These are phyloP conservation scores for Epinephelus coioides DNA, from an alignment of 2,797 vertebrate species.

Conservation along the genomic window DNA sequence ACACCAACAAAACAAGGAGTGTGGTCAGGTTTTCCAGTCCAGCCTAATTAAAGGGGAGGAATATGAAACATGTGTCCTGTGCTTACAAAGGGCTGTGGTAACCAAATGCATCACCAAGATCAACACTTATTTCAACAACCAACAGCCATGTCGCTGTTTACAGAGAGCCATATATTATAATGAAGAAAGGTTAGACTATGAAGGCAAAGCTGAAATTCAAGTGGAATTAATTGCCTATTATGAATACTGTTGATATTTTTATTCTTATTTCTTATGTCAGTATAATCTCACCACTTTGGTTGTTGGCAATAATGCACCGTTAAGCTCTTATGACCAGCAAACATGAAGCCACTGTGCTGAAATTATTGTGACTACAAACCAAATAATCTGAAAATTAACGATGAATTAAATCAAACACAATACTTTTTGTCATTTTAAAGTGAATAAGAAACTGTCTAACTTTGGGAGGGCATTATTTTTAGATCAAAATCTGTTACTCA, in stretches of 20 bases:
- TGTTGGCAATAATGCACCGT: neutral
- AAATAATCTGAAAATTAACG: neutral
- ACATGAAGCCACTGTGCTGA: neutral
- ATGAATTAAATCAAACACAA: neutral
- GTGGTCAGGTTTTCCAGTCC: slow-evolving; percentile 83
- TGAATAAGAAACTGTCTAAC: too few relatives aligned
- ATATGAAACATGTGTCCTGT: slow-evolving; percentile 77
- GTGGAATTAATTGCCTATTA: slow-evolving; percentile 1
- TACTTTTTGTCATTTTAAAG: neutral
- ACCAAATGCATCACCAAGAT: slow-evolving; percentile 71
- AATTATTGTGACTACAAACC: slow-evolving; percentile 5
- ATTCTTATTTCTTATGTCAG: neutral
- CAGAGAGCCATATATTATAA: slow-evolving; percentile 16
- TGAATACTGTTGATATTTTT: neutral
- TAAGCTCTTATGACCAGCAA: neutral
- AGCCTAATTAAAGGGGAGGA: slow-evolving; percentile 77
- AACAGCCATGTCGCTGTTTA: slow-evolving; percentile 73
- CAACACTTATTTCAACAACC: slow-evolving; percentile 66
- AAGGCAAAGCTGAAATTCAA: neutral
- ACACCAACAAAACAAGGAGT: slow-evolving; percentile 69
- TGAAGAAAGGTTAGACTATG: slow-evolving; percentile 9
- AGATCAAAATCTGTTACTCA: too few relatives aligned
- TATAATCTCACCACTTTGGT: neutral
- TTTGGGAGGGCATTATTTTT: too few relatives aligned
- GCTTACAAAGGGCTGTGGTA: slow-evolving; percentile 76